Evolutionary conservation across 2,797 vertebrate genomes (phyloP).

Genomic region (Cynodonichthys magdalenae): DNA sequence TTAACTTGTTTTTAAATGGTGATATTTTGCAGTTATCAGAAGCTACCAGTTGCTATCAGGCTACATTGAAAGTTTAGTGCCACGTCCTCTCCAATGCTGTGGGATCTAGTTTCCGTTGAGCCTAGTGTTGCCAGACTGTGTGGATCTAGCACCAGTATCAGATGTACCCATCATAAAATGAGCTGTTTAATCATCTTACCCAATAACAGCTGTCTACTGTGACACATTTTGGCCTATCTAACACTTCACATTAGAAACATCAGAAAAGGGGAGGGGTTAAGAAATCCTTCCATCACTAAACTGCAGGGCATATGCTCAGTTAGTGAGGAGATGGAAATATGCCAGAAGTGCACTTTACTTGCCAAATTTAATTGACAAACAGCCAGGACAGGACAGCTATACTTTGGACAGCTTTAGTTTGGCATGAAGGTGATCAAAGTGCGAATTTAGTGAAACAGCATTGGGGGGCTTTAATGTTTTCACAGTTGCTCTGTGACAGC

Average conservation of each 20-base stretch:
- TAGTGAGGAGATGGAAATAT: slow-evolving; percentile 30
- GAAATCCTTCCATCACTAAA: slow-evolving; percentile 37
- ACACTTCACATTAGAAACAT: slow-evolving; percentile 27
- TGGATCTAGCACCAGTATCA: slow-evolving; percentile 69
- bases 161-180: slow-evolving; percentile 70
- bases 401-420: slow-evolving; percentile 14
- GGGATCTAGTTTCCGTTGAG: slow-evolving; percentile 65
- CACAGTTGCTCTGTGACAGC: slow-evolving; percentile 12
- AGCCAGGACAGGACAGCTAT: slow-evolving; percentile 15
- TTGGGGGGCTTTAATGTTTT: slow-evolving; percentile 16
- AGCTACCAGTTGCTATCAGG: slow-evolving; percentile 41
- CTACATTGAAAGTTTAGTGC: slow-evolving; percentile 36
- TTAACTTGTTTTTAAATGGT: too few relatives aligned
- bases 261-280: slow-evolving; percentile 33
- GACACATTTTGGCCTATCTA: slow-evolving; percentile 40
- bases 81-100: slow-evolving; percentile 33
- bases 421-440: slow-evolving; percentile 22
- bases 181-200: slow-evolving; percentile 60
- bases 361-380: slow-evolving; percentile 36
- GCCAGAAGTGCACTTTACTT: slow-evolving; percentile 47
- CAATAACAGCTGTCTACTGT: slow-evolving; percentile 66
- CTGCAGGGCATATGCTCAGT: slow-evolving; percentile 10
- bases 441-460: slow-evolving; percentile 14
- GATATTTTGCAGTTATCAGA: not conserved
- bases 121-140: slow-evolving; percentile 50